phyloP scores from a whole-genome alignment of 2,888 invertebrate genomes.

The Epistrophella euchroma region DNA sequence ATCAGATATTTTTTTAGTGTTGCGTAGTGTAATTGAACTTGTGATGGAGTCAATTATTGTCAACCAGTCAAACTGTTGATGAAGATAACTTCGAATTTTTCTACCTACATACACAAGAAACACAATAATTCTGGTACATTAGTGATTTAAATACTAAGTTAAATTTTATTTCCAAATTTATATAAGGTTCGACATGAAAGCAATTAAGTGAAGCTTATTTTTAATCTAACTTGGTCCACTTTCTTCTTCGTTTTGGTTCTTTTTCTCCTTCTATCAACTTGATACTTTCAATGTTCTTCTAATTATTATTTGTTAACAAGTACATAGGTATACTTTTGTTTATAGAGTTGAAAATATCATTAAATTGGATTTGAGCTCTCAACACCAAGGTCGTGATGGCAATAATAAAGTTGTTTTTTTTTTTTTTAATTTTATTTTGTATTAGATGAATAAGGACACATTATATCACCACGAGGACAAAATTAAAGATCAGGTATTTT shows the following conservation, averaged over 20 bases:
- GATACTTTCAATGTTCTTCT: not conserved
- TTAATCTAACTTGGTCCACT: not conserved
- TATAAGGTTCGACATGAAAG: not conserved
- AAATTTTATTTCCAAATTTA: not conserved
- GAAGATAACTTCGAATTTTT: no score
- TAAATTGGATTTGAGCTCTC: conserved; percentile 9
- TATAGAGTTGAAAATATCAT: conserved; percentile 1
- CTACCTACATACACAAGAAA: no score
- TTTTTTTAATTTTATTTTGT: no score
- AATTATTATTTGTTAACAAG: conserved; percentile 7
- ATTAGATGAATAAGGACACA: not conserved
- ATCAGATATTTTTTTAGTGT: no score
- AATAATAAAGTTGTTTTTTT: conserved; percentile 15
- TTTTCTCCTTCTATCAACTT: not conserved
- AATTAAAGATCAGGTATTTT: not conserved
- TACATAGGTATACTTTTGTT: not conserved
- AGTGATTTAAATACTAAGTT: not conserved
- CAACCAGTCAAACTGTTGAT: no score
- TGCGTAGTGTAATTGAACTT: no score
- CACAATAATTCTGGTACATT: no score
- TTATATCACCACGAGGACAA: not conserved
- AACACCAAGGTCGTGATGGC: conserved; percentile 15
- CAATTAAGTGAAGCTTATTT: conserved; percentile 2
- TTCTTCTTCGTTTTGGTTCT: not conserved
- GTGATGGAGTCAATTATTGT: no score